phyloP scores from a whole-genome alignment of 2,797 vertebrate species.

The Amblyopsis hoosieri region DNA sequence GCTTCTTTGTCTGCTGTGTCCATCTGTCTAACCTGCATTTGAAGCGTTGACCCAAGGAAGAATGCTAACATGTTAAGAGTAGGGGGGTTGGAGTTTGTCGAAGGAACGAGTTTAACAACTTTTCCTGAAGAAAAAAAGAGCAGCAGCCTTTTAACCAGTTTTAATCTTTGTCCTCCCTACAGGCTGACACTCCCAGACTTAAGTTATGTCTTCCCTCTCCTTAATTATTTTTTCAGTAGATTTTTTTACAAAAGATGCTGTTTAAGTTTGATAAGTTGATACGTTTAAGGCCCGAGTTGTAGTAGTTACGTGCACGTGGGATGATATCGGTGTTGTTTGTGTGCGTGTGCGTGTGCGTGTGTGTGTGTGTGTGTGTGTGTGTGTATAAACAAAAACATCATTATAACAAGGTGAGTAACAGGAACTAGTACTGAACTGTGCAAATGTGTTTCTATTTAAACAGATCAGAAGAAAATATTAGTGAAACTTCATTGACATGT shows the following conservation, averaged over 20 bases:
- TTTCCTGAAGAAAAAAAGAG: constrained; percentile 48
- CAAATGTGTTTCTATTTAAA: too few relatives aligned
- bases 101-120: constrained; percentile 73
- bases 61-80: constrained; percentile 60
- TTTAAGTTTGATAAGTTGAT: too few relatives aligned
- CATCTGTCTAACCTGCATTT: constrained; percentile 67
- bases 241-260: constrained; percentile 9
- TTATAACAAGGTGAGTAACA: too few relatives aligned
- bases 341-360: too few relatives aligned
- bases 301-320: too few relatives aligned
- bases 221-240: constrained; percentile 16
- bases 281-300: constrained; percentile 8
- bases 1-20: constrained; percentile 46
- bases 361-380: too few relatives aligned
- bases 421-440: too few relatives aligned
- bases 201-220: constrained; percentile 17
- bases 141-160: constrained; percentile 59
- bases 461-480: too few relatives aligned
- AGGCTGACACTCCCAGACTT: constrained; percentile 36
- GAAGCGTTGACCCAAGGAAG: constrained; percentile 59
- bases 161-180: constrained; percentile 52
- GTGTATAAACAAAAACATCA: too few relatives aligned
- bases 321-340: too few relatives aligned
- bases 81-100: constrained; percentile 59
- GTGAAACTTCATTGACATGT: too few relatives aligned